These are phyloP conservation scores for Pachyrhynchus sulphureomaculatus DNA, from an alignment of 1,140 invertebrate genomes.

Conservation along the genomic window DNA sequence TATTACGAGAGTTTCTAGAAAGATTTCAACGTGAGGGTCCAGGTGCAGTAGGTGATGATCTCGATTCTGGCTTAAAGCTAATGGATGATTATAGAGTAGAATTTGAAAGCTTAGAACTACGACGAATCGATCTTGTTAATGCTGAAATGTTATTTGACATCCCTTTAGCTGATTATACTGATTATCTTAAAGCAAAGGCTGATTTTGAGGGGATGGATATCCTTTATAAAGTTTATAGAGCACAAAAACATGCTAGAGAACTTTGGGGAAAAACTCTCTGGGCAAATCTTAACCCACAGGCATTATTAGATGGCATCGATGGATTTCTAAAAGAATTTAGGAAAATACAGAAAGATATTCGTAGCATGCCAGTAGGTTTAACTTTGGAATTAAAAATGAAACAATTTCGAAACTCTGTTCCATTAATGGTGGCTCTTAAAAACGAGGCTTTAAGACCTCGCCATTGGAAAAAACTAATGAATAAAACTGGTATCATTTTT, in stretches of 20 bases:
- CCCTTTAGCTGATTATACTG: constrained; percentile 76
- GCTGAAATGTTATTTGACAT: constrained; percentile 86
- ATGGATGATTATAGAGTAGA: constrained; percentile 71
- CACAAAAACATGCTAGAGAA: constrained; percentile 74
- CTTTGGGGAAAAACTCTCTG: constrained; percentile 84
- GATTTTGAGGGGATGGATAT: constrained; percentile 73
- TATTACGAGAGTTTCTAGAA: constrained; percentile 68
- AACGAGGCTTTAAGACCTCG: constrained; percentile 85
- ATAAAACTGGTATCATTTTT: constrained; percentile 79
- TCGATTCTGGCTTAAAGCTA: constrained; percentile 69
- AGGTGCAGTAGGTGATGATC: constrained; percentile 70
- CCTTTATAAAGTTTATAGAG: constrained; percentile 77
- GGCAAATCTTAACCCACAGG: constrained; percentile 81
- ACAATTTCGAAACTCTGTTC: constrained; percentile 82
- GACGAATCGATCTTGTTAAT: constrained; percentile 69
- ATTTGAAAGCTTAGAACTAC: constrained; percentile 66
- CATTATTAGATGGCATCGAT: constrained; percentile 84
- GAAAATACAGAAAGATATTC: constrained; percentile 60
- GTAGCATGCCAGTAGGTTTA: constrained; percentile 61
- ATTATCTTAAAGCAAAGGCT: constrained; percentile 67
- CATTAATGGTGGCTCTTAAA: constrained; percentile 86
- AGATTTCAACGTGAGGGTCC: constrained; percentile 76
- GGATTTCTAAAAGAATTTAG: constrained; percentile 77
- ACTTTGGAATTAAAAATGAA: constrained; percentile 81
- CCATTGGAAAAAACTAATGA: constrained; percentile 87